Percentiles rank a stretch among this genome's conserved stretches.
phyloP scores from a whole-genome alignment of 1,140 invertebrate genomes.

The Globodera ellingtonae region DNA sequence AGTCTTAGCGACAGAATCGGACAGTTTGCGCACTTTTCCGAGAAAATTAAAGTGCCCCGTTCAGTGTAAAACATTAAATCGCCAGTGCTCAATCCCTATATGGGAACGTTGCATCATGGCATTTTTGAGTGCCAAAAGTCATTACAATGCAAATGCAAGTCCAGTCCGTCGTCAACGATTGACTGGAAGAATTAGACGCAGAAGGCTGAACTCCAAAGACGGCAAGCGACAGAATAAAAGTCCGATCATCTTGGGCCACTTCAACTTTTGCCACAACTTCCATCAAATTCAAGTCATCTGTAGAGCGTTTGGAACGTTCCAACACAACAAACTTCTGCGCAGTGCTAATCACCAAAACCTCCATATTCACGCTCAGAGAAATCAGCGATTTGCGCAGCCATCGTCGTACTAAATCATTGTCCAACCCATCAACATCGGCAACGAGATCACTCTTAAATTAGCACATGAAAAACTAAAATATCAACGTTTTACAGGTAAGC shows the following conservation, averaged over 20 bases:
- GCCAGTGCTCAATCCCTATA: constrained; percentile 38
- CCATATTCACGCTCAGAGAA: constrained; percentile 19
- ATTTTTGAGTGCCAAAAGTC: neutral
- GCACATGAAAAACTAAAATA: neutral
- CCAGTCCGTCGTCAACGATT: constrained; percentile 35
- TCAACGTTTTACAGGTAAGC: neutral
- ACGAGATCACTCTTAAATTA: neutral
- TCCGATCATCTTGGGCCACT: neutral
- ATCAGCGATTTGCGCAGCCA: constrained; percentile 38
- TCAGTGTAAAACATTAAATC: constrained; percentile 43
- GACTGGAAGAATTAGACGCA: neutral
- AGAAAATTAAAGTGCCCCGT: constrained; percentile 32
- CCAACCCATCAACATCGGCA: neutral
- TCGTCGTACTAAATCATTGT: neutral
- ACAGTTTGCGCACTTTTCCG: constrained; percentile 29
- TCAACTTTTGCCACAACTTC: constrained; percentile 24
- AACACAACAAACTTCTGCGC: constrained; percentile 37
- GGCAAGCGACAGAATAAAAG: constrained; percentile 7
- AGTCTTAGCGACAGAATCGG: constrained; percentile 20
- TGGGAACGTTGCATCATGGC: neutral
- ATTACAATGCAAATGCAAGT: constrained; percentile 40
- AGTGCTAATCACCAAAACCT: constrained; percentile 27
- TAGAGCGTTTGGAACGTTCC: neutral
- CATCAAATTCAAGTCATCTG: constrained; percentile 16
- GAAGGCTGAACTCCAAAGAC: constrained; percentile 23